phyloP scores from a whole-genome alignment of 2,113 vertebrate genomes.

The Bungarus multicinctus region DNA sequence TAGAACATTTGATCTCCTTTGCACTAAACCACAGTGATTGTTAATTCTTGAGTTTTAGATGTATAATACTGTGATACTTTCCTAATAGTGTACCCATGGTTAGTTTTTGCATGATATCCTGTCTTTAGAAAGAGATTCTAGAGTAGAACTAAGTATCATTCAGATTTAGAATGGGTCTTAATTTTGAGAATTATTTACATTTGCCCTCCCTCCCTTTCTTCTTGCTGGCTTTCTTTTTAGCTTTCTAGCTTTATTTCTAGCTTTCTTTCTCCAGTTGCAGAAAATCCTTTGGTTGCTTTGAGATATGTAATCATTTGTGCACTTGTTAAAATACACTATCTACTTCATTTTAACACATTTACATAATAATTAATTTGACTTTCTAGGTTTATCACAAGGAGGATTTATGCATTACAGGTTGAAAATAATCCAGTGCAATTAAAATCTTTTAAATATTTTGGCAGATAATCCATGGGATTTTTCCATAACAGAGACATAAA shows the following conservation, averaged over 20 bases:
- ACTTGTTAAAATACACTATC: background rate
- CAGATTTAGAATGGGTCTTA: background rate
- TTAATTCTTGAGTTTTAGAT: background rate
- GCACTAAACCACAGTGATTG: background rate
- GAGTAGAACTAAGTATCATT: background rate
- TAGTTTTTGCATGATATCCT: background rate
- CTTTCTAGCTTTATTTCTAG: too few relatives aligned
- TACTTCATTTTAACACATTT: background rate
- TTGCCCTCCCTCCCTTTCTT: background rate
- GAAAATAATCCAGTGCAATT: background rate
- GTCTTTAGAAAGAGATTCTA: background rate
- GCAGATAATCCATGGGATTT: background rate
- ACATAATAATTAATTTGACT: background rate
- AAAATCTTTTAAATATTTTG: background rate
- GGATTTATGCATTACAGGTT: slow-evolving; percentile 28
- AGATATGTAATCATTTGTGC: background rate
- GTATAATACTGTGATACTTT: background rate
- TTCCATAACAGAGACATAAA: background rate
- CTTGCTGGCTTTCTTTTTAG: background rate
- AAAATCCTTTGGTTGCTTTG: background rate
- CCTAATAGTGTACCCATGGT: background rate
- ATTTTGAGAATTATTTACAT: background rate
- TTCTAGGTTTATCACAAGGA: background rate
- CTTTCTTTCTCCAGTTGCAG: background rate
- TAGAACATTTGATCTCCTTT: background rate